Evolutionary conservation across 1,140 invertebrate species (phyloP), one percentile per base, ranked within the genome.

Genomic region (Vanessa tameamea): DNA sequence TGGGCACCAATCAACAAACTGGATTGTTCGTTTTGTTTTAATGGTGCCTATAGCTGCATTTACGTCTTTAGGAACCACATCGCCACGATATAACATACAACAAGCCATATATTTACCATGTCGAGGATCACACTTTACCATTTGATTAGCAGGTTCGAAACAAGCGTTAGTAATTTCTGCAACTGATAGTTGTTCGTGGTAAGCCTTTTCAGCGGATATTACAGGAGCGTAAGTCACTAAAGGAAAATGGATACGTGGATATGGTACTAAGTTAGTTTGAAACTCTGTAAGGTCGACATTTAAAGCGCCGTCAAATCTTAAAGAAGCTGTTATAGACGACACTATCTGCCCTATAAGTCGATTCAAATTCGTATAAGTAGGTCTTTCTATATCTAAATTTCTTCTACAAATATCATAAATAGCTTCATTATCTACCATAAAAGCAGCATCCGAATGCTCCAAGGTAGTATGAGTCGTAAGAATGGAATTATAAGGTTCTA

Each of bases 31-130:
- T 89, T 97, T 97, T 67, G 96, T 96, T 92, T 97, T 97, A 84
- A 97, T 96, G 69, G 96, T 95, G 6, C 96, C 96, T 87, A 98
- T 97, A 23, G 96, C 92, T 43, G 96, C 96, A 86, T 98, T 98
- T 0, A 98, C 97, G 85, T 98, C 97, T 87, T 98, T 98, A 0
- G 97, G 95, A 37, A 95, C 94, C n/a, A 95, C 94, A 79, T 95
- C 94, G 5, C 94, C 94, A 73, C 96, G 93, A 89, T 96, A 97
- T 74, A 97, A 85, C 94, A 97, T 95, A 93, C 96, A 95, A 93
- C 97, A 97, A 20, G 96, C 96, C 97, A 98, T 97, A 94, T 97
- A 98, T 90, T 98, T 98, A 59, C 97, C 97, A 87, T 97, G 96
- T 77, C 97, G 93, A 20, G 97, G 97, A 83, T 98, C 97, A 87